A percentile compares a stretch with the other conserved stretches of the same genome.
These are phyloP conservation scores for Ranitomeya imitator DNA, from an alignment of 2,113 vertebrate species.

Conservation along the genomic window DNA sequence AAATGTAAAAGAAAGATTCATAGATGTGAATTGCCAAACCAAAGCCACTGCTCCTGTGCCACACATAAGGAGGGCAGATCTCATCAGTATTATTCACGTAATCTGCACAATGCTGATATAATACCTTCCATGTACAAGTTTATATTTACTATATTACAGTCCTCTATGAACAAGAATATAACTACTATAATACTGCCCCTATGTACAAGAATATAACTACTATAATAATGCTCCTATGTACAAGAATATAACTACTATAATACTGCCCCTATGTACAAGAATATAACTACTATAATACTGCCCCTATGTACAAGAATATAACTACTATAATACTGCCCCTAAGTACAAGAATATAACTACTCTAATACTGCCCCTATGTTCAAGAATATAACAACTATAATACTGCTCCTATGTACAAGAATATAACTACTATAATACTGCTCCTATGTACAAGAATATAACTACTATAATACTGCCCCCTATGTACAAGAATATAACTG, in stretches of 20 bases:
- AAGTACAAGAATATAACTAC: too few relatives aligned
- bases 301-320: background rate
- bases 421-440: too few relatives aligned
- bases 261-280: background rate
- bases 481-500: background rate
- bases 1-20: background rate
- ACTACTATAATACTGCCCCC: too few relatives aligned
- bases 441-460: too few relatives aligned
- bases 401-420: too few relatives aligned
- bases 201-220: background rate
- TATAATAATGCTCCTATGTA: background rate
- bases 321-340: background rate
- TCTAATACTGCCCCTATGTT: too few relatives aligned
- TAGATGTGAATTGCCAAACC: background rate
- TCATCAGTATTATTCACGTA: too few relatives aligned
- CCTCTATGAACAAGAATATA: background rate
- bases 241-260: background rate
- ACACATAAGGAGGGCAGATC: too few relatives aligned
- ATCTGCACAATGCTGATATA: background rate
- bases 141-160: background rate
- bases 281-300: too few relatives aligned
- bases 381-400: too few relatives aligned
- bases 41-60: background rate
- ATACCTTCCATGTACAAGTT: background rate
- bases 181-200: constrained; percentile 1